Conservation (phyloP, 2,888 invertebrate species). For the Oxytorus armatus region DNA sequence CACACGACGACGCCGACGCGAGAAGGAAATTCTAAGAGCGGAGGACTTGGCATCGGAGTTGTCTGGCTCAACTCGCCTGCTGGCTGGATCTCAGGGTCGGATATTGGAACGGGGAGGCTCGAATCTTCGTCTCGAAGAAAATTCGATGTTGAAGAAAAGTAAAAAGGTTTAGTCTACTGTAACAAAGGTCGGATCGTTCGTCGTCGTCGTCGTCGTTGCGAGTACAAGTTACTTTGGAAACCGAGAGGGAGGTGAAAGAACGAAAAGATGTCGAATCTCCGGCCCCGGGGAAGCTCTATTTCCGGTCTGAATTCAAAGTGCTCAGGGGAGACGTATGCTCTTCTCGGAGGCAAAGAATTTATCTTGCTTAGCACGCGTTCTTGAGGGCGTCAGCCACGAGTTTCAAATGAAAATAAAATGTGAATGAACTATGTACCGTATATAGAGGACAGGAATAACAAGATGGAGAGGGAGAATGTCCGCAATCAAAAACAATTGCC, state of each 20-base stretch:
- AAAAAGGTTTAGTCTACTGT: neutral
- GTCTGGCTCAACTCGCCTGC: conserved; percentile 25
- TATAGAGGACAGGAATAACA: conserved; percentile 1
- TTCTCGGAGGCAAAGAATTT: conserved; percentile 63
- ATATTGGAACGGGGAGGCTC: conserved; percentile 43
- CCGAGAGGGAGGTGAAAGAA: conserved; percentile 34
- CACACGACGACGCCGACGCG: conserved; percentile 2
- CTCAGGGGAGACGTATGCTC: conserved; percentile 25
- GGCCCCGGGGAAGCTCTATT: conserved; percentile 76
- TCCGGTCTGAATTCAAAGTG: conserved; percentile 73
- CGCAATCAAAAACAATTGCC: conserved; percentile 3
- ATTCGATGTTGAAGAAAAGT: conserved; percentile 64
- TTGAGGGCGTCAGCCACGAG: conserved; percentile 60
- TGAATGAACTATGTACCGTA: conserved; percentile 40
- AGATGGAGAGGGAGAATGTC: neutral
- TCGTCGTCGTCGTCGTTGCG: conserved; percentile 12
- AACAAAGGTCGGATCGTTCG: neutral
- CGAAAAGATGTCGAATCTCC: conserved; percentile 49
- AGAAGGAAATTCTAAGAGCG: conserved; percentile 33
- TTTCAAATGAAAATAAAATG: conserved; percentile 49
- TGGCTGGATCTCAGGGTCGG: conserved; percentile 39
- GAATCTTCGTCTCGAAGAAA: conserved; percentile 70
- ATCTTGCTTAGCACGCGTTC: conserved; percentile 61
- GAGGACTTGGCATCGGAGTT: neutral
- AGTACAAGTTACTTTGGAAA: conserved; percentile 18